Evolutionary conservation across 2,113 vertebrate genomes (phyloP).

Genomic region (Bujurquina vittata): DNA sequence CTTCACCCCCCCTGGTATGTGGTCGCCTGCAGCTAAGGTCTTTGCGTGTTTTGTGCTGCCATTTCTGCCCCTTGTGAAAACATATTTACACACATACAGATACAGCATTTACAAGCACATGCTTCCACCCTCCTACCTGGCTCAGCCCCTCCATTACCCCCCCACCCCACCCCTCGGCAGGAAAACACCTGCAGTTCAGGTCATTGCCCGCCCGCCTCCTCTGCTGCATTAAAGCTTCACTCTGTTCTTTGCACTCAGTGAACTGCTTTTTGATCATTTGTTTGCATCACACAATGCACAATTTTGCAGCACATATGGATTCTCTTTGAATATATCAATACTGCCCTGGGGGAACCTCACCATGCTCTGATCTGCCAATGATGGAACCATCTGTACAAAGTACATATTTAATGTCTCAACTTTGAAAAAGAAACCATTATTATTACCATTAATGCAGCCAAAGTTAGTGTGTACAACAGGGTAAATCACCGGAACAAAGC

Average conservation of each 20-base stretch:
- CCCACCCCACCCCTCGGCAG: not conserved
- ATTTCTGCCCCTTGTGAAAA: not conserved
- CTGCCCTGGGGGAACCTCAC: slow-evolving; percentile 1
- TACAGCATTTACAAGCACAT: not conserved
- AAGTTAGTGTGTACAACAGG: not conserved
- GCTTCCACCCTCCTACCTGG: slow-evolving; percentile 33
- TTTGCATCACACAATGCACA: slow-evolving; percentile 51
- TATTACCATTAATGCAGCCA: not conserved
- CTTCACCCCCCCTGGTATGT: slow-evolving; percentile 54
- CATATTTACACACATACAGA: slow-evolving; percentile 11
- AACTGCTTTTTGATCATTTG: slow-evolving; percentile 56
- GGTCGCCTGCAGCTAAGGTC: slow-evolving; percentile 10
- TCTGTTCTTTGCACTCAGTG: slow-evolving; percentile 29
- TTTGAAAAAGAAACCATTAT: slow-evolving; percentile 15
- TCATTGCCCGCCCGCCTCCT: slow-evolving; percentile 23
- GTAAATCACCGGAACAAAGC: no score
- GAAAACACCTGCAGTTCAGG: slow-evolving; percentile 52
- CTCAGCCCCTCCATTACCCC: slow-evolving; percentile 22
- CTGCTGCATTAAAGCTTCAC: slow-evolving; percentile 33
- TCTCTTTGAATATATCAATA: slow-evolving; percentile 36
- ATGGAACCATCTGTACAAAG: slow-evolving; percentile 18
- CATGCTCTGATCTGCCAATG: slow-evolving; percentile 39
- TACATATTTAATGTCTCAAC: slow-evolving; percentile 3
- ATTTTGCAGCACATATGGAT: slow-evolving; percentile 21
- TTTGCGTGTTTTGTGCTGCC: slow-evolving; percentile 19